Conservation (phyloP, 2,888 invertebrate species). For the Parnassius orleans region DNA sequence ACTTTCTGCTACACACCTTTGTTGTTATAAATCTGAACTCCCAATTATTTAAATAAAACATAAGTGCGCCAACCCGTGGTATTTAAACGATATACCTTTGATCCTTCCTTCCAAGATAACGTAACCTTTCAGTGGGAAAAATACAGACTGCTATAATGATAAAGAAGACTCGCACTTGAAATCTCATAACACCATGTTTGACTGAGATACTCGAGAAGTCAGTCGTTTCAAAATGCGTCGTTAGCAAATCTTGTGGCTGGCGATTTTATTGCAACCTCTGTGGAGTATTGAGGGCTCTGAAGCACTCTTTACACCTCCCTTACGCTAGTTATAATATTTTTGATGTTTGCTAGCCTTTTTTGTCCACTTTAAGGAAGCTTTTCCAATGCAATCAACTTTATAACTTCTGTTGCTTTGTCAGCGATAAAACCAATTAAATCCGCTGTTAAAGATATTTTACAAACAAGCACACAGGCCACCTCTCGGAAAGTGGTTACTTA, state of each 20-base stretch:
- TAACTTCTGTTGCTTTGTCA: neutral
- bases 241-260: constrained; percentile 66
- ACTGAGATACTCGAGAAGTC: constrained; percentile 40
- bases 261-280: constrained; percentile 67
- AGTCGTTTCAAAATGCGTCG: constrained; percentile 62
- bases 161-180: constrained; percentile 14
- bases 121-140: neutral
- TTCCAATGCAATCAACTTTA: constrained; percentile 17
- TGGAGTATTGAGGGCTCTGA: constrained; percentile 55
- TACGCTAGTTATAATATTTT: constrained; percentile 75
- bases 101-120: constrained; percentile 3
- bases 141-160: neutral
- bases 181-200: constrained; percentile 40
- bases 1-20: too few species aligned
- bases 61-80: too few species aligned
- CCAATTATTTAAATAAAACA: too few species aligned
- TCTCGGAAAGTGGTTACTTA: too few species aligned
- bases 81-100: constrained; percentile 5
- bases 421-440: too few species aligned
- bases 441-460: too few species aligned
- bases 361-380: constrained; percentile 41
- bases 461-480: too few species aligned
- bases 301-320: constrained; percentile 66
- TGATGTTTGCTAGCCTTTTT: constrained; percentile 58
- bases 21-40: too few species aligned